A percentile compares a stretch with the other conserved stretches of the same genome.
phyloP scores from a whole-genome alignment of 2,797 vertebrate species.

The Tragelaphus eurycerus region DNA sequence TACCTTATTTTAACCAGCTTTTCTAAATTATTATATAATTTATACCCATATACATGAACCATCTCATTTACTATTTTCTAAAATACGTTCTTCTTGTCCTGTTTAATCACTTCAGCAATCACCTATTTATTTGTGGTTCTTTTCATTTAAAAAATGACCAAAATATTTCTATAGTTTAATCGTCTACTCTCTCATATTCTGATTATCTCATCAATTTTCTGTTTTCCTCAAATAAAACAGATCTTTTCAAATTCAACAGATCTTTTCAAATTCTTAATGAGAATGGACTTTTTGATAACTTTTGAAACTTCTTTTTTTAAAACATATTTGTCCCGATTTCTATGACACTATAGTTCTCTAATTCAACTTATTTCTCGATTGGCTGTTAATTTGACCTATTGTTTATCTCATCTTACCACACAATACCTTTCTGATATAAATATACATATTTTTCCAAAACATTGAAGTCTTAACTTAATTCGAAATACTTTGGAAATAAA shows the following conservation, averaged over 20 bases:
- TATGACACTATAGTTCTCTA: neutral
- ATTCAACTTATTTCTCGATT: neutral
- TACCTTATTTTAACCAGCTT: neutral
- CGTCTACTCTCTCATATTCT: neutral
- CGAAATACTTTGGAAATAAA: neutral
- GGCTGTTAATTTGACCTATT: neutral
- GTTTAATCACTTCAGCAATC: neutral
- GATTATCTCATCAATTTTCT: neutral
- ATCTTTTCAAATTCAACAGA: neutral
- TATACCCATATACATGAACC: neutral
- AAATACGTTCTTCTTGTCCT: neutral
- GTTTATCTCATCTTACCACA: neutral
- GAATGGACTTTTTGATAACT: neutral
- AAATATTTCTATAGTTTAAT: neutral
- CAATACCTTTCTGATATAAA: neutral
- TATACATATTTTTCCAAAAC: neutral
- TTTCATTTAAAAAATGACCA: neutral
- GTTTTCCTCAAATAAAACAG: neutral
- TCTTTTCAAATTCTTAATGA: neutral
- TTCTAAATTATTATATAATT: neutral
- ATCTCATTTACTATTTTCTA: neutral
- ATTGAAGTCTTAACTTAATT: neutral
- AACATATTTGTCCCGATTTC: neutral
- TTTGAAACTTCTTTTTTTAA: neutral
- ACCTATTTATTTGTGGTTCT: neutral